Evolutionary conservation across 2,113 vertebrate species (phyloP).

Genomic region (Platichthys flesus): DNA sequence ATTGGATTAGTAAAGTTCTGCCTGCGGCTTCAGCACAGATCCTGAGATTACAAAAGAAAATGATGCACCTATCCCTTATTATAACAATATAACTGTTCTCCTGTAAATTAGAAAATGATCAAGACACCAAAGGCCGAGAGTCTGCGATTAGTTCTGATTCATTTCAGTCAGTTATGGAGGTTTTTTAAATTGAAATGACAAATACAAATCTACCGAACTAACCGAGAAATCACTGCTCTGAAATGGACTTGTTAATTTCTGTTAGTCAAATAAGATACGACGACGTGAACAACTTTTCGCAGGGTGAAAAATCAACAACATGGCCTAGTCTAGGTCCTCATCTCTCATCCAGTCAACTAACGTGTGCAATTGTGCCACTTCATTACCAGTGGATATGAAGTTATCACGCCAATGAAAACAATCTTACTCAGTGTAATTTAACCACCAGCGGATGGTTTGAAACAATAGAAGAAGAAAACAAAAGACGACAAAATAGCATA

Average conservation of each 20-base stretch:
- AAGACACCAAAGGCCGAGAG: constrained; percentile 45
- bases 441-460: constrained; percentile 62
- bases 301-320: constrained; percentile 50
- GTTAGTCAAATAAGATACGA: constrained; percentile 36
- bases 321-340: constrained; percentile 70
- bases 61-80: constrained; percentile 57
- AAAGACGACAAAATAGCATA: constrained; percentile 65
- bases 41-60: constrained; percentile 75
- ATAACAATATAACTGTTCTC: constrained; percentile 48
- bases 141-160: constrained; percentile 56
- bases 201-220: constrained; percentile 21
- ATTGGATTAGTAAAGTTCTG: constrained; percentile 73
- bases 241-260: constrained; percentile 22
- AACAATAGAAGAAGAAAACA: constrained; percentile 17
- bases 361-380: constrained; percentile 79
- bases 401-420: constrained; percentile 67
- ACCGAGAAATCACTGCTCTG: constrained; percentile 28
- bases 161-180: constrained; percentile 48
- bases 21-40: constrained; percentile 70
- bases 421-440: constrained; percentile 72
- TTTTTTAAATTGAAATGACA: constrained; percentile 40
- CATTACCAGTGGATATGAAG: constrained; percentile 69
- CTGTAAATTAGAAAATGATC: constrained; percentile 31
- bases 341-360: constrained; percentile 75
- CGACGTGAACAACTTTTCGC: constrained; percentile 14